Conservation (phyloP, 2,888 invertebrate genomes). For the Prosapia bicincta region DNA sequence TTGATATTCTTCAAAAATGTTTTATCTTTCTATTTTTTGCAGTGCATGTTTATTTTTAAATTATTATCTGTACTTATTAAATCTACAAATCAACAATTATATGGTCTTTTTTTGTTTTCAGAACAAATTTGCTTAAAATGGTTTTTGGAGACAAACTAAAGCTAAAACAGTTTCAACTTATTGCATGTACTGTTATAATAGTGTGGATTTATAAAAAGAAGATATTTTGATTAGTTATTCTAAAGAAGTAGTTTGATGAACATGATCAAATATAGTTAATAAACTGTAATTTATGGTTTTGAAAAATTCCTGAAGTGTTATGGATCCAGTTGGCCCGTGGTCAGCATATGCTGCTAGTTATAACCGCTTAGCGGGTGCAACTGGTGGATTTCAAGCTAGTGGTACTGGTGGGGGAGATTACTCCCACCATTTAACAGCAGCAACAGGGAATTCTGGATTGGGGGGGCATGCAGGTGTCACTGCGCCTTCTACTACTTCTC, state of each 20-base stretch:
- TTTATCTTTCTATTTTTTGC: neutral
- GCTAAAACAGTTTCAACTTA: neutral
- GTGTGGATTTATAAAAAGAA: neutral
- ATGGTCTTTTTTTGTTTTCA: neutral
- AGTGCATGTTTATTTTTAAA: neutral
- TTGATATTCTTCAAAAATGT: neutral
- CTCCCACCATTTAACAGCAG: constrained; percentile 61
- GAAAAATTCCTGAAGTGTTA: constrained; percentile 42
- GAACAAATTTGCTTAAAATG: neutral
- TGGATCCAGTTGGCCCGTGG: constrained; percentile 92
- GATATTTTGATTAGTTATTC: too few species aligned
- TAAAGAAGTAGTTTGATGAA: neutral
- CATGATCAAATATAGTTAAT: neutral
- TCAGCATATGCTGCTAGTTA: constrained; percentile 71
- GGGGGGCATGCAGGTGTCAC: constrained; percentile 44
- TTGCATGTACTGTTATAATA: neutral
- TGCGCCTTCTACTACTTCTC: constrained; percentile 63
- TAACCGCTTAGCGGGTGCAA: constrained; percentile 73
- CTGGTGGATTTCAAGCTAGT: constrained; percentile 47
- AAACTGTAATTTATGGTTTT: neutral
- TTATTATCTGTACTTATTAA: neutral
- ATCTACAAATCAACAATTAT: too few species aligned
- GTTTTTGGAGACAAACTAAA: neutral
- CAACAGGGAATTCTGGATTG: constrained; percentile 16
- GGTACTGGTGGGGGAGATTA: constrained; percentile 56